Evolutionary conservation across 2,797 vertebrate genomes (phyloP).

Genomic region (Pristis pectinata): DNA sequence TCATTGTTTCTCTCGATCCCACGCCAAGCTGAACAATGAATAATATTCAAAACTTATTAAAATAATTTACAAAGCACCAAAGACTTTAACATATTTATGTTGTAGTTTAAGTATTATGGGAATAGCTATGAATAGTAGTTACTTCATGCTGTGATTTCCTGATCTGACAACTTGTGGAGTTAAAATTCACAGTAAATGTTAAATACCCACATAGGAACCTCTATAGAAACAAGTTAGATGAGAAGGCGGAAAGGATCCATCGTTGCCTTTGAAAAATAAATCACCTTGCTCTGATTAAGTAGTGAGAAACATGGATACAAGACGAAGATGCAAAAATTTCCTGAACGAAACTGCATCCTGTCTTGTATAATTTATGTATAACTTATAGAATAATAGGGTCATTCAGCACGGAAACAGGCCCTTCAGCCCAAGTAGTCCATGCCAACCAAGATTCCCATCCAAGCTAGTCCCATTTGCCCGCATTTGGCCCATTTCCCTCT

Average conservation of each 20-base stretch:
- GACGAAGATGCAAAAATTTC: neutral
- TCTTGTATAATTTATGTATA: too few species aligned
- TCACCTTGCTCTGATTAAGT: neutral
- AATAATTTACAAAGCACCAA: neutral
- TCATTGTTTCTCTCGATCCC: neutral
- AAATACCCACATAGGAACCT: neutral
- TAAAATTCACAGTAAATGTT: neutral
- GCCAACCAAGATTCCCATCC: too few species aligned
- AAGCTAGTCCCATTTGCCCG: too few species aligned
- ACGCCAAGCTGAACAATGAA: neutral
- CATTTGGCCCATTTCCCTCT: too few species aligned
- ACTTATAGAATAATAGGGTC: too few species aligned
- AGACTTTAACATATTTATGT: neutral
- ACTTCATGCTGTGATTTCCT: neutral
- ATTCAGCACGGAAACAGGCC: too few species aligned
- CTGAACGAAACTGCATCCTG: too few species aligned
- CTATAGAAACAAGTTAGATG: neutral
- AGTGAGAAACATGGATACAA: neutral
- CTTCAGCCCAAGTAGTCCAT: too few species aligned
- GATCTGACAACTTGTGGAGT: neutral
- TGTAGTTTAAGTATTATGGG: neutral
- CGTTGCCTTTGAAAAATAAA: neutral
- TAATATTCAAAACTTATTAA: neutral
- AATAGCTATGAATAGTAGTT: neutral
- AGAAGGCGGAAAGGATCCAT: neutral